Base-by-base conservation (phyloP, 2,888 invertebrate species). In the Hyles lineata region DNA sequence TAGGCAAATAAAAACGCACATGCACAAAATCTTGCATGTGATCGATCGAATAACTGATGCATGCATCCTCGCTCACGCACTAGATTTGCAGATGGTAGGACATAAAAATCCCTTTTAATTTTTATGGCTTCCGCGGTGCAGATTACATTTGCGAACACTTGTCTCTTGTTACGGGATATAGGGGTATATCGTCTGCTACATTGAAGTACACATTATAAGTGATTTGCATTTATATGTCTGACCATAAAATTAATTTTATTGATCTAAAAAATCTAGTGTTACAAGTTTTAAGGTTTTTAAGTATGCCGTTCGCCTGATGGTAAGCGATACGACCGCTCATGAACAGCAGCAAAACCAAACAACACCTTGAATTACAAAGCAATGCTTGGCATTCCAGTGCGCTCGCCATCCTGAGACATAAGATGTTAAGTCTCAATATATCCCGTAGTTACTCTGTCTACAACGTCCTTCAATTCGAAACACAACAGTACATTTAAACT, bases 111-210 rank as follows among this genome's bases (percentile, higher is more conserved):
- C 76, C 79, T 76, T 77, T 78, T 75, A 78, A 82, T 78, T 84
- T 84, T 75, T 86, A 87, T 73, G 88, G 89, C 83, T 88, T 89
- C 88, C 74, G 15, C 23, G 67, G 67, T 67, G 43, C 67, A 67
- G 50, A 67, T 78, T 76, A 81, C 80, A 74, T 78, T 78, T 67
- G 67, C 67, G 67, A 50, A 77, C 85, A 86, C 85, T 85, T 86
- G 86, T 76, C 74, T 74, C 75, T 73, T 79, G 82, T 76, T 78
- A 50, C 21, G 43, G 11, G 50, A 50, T 67, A 50, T 67, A 50
- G 21, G 23, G 0, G 7, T 7, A 23, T 43, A 23, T 50, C 21
- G 50, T 67, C 43, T 23, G 25, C 35, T 43, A 43, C 43, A 43
- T 11, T 15, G 43, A 15, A 43, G 11, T n/a, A 55, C 19, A 55